These are phyloP conservation scores for Dryobotodes eremita DNA, from an alignment of 2,888 invertebrate species.

Conservation along the genomic window DNA sequence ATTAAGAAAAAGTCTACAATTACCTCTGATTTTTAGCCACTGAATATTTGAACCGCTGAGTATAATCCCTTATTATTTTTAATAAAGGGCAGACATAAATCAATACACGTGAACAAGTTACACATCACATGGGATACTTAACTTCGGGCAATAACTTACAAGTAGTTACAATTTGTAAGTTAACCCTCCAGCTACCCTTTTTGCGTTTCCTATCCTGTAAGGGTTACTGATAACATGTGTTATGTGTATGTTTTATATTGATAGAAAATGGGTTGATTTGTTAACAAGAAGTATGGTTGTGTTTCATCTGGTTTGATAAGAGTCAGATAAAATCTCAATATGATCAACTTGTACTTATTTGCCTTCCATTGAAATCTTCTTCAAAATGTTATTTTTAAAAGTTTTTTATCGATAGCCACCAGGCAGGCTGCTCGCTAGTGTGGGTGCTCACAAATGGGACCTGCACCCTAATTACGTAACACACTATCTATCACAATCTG, in stretches of 20 bases:
- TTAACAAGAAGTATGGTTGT: background rate
- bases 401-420: background rate
- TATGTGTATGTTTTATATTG: conserved; percentile 6
- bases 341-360: no score
- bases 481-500: no score
- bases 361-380: background rate
- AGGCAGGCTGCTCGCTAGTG: no score
- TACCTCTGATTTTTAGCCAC: background rate
- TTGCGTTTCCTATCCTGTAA: conserved; percentile 27
- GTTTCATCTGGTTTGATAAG: background rate
- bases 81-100: background rate
- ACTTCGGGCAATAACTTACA: conserved; percentile 39
- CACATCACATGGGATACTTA: conserved; percentile 39
- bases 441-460: no score
- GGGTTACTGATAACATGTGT: conserved; percentile 30
- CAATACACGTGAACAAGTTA: conserved; percentile 5
- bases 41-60: background rate
- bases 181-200: conserved; percentile 50
- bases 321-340: background rate
- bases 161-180: conserved; percentile 52
- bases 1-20: background rate
- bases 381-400: background rate
- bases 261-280: background rate
- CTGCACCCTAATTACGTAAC: no score
- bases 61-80: background rate